Base-by-base conservation (phyloP, 2,113 vertebrate species). In the Syngnathoides biaculeatus region DNA sequence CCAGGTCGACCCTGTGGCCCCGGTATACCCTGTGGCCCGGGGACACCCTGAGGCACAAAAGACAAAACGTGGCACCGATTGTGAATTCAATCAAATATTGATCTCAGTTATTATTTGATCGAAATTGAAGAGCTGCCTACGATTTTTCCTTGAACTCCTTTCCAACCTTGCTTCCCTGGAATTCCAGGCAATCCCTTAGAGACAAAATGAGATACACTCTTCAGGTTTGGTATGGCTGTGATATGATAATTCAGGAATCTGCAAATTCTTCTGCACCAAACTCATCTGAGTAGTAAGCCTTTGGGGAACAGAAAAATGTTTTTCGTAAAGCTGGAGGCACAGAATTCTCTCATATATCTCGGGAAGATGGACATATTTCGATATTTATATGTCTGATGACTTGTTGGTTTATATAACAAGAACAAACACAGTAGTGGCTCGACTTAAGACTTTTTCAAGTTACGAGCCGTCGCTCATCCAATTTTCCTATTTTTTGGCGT, bases 1-100 rank as follows among this genome's bases (percentile, higher is more conserved):
- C 92, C 91, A 7, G 86, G 82, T 71, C 75, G 84, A 2, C 92
- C 92, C 11, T 73, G 79, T n/a, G 86, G 87, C 27, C 92, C 91
- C 4, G 86, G 90, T 17, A 87, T 58, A 7, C 92, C 92, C 20
- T 72, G 65, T 43, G 87, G 82, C 58, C 91, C 92, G 39, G 62
- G 69, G 73, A 39, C 71, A 0, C 91, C 91, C 92, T 93, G 69
- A 56, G 45, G 71, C 10, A 27, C 0, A 73, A 66, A 35, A 38
- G 19, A 65, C 8, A 72, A 42, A 57, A 57, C 17, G 24, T 19
- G 4, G 70, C 27, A 24, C 2, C 13, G 12, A 5, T 42, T 38
- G 22, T 61, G 2, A 19, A 57, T 30, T 17, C 17, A 52, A 11
- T 20, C 2, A 50, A 4, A 8, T 47, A 40, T 22, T 1, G 30